phyloP scores from a whole-genome alignment of 2,113 vertebrate genomes.

The Vireo altiloquus region DNA sequence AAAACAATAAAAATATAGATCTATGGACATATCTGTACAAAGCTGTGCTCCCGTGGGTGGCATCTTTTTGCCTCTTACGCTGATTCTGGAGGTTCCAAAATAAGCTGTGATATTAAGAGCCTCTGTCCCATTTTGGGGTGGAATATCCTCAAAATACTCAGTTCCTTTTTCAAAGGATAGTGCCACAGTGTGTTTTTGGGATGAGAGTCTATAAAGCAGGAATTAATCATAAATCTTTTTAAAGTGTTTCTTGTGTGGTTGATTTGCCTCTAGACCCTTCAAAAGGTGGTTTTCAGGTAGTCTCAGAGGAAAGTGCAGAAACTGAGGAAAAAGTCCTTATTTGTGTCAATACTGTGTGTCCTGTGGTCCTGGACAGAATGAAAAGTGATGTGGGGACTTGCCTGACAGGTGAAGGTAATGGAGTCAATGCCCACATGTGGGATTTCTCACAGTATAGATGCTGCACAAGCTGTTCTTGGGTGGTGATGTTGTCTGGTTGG shows the following conservation, averaged over 20 bases:
- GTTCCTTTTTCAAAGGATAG: background rate
- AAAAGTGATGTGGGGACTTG: background rate
- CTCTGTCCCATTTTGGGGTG: background rate
- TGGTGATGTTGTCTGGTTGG: background rate
- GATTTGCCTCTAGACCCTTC: background rate
- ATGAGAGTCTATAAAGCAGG: background rate
- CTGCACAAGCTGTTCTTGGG: background rate
- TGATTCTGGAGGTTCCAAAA: background rate
- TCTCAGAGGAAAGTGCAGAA: background rate
- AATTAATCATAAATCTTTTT: background rate
- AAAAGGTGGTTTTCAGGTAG: background rate
- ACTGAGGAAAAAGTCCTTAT: background rate
- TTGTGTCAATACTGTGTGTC: background rate
- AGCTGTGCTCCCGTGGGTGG: background rate
- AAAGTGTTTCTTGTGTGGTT: background rate
- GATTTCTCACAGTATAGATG: background rate
- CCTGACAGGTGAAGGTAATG: background rate
- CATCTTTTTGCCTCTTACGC: accelerated
- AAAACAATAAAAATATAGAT: slow-evolving; percentile 60
- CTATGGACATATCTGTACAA: slow-evolving; percentile 45
- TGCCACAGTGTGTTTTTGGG: accelerated
- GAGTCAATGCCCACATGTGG: background rate
- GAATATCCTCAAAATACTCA: background rate
- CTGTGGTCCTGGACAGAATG: background rate
- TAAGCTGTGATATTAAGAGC: background rate